A percentile compares a stretch with the other conserved stretches of the same genome.
Conservation (phyloP, 2,113 vertebrate species). For the Varanus komodoensis region DNA sequence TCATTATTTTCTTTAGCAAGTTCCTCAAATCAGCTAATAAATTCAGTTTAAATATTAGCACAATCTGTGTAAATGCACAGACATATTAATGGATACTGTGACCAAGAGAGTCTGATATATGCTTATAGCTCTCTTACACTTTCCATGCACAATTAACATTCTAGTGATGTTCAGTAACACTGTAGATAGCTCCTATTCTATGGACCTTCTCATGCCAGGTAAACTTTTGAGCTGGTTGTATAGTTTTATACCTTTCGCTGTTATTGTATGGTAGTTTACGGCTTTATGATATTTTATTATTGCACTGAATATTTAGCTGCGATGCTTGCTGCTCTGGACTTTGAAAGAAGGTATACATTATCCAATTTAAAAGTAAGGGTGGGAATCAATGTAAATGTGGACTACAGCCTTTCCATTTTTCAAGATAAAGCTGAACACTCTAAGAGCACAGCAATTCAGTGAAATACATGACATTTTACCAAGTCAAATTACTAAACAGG, state of each 20-base stretch:
- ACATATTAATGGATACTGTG: neutral
- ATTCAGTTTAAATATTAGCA: neutral
- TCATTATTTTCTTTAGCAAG: neutral
- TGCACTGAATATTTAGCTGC: neutral
- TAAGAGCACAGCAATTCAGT: neutral
- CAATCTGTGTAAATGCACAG: neutral
- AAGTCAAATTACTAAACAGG: neutral
- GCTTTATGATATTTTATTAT: neutral
- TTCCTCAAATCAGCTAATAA: neutral
- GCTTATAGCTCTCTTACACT: neutral
- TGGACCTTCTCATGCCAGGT: neutral
- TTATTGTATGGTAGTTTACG: neutral
- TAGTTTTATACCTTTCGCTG: neutral
- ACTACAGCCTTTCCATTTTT: neutral
- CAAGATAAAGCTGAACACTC: neutral
- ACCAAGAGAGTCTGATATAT: constrained; percentile 13
- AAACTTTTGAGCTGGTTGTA: neutral
- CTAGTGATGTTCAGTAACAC: neutral
- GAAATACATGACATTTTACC: neutral
- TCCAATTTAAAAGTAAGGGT: too few relatives aligned
- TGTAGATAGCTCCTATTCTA: constrained; percentile 15
- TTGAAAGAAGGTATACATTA: neutral
- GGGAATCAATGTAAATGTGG: neutral
- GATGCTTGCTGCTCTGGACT: neutral
- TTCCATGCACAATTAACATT: constrained; percentile 15